Evolutionary conservation across 2,113 vertebrate species (phyloP).

Genomic region (Halcyon malimbica): DNA sequence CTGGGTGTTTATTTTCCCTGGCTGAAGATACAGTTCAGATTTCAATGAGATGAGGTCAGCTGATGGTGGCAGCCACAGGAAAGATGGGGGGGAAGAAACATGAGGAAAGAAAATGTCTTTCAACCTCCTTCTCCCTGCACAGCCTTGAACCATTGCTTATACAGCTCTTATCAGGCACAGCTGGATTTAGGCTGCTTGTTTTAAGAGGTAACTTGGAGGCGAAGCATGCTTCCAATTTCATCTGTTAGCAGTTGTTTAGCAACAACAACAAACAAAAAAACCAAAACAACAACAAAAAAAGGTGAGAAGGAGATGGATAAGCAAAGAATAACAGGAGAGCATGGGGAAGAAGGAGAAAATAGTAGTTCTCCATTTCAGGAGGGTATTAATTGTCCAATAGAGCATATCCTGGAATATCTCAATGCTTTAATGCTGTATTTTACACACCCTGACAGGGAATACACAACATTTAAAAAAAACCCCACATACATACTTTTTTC

Average conservation of each 20-base stretch:
- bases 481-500: neutral
- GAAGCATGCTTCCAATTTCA: neutral
- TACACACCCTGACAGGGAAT: neutral
- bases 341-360: neutral
- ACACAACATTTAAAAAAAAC: neutral
- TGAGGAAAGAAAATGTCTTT: neutral
- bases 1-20: neutral
- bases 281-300: neutral
- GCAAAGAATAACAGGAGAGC: neutral
- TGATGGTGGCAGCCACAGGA: neutral
- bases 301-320: neutral
- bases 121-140: neutral
- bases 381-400: neutral
- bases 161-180: neutral
- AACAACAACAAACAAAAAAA: neutral
- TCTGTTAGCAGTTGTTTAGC: neutral
- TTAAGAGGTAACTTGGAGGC: neutral
- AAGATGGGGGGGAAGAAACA: neutral
- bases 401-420: slow-evolving; percentile 30
- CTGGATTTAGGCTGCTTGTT: neutral
- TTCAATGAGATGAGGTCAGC: neutral
- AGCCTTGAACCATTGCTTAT: neutral
- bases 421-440: slow-evolving; percentile 40
- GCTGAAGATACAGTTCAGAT: neutral
- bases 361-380: neutral